Conservation (phyloP, 2,113 vertebrate species). For the Tricholaema leucomelas region DNA sequence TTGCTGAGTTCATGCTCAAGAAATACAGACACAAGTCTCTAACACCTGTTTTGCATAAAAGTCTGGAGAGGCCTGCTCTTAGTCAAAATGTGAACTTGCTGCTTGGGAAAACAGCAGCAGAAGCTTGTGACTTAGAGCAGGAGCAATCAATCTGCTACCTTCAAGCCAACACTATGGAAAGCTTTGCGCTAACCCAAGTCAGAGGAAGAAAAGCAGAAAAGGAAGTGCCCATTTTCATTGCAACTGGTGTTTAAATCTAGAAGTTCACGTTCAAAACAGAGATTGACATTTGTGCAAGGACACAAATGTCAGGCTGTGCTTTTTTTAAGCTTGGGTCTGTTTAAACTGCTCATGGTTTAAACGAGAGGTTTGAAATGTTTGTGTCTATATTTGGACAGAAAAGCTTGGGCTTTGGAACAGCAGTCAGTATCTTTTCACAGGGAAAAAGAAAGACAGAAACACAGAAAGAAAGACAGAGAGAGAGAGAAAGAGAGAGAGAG, state of each 20-base stretch:
- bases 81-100: constrained; percentile 1
- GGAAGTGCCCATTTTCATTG: background rate
- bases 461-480: too few relatives aligned
- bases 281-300: background rate
- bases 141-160: background rate
- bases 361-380: background rate
- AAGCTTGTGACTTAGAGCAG: background rate
- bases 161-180: background rate
- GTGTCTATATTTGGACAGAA: constrained; percentile 1
- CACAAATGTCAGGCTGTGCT: background rate
- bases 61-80: constrained; percentile 9
- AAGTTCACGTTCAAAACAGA: background rate
- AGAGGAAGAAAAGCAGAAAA: background rate
- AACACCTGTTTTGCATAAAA: constrained; percentile 57
- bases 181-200: background rate
- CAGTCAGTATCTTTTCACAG: background rate
- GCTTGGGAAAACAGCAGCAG: background rate
- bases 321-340: background rate
- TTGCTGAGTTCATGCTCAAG: constrained; percentile 18
- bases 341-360: background rate
- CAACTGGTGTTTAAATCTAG: background rate
- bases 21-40: constrained; percentile 27
- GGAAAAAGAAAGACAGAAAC: background rate
- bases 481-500: too few relatives aligned
- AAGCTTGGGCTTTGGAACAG: background rate